Evolutionary conservation across 92 coral and sea anemone species (phyloP), one percentile per base, ranked within the genome.

Genomic region (Palythoa grandis): DNA sequence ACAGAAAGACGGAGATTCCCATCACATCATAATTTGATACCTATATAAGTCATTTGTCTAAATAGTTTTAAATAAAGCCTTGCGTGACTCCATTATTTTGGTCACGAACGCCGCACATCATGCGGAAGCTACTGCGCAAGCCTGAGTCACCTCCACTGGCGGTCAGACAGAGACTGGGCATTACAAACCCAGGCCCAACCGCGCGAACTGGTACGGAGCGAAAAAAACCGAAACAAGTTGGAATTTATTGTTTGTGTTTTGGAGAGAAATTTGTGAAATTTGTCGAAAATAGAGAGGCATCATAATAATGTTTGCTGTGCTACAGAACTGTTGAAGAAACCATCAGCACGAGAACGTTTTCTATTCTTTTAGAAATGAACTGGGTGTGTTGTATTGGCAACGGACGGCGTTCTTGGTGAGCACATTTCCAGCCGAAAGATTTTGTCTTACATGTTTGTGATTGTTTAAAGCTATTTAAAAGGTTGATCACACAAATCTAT

Each of bases 241-340:
- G 35, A 5, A 1, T 4, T 53, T 76, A 20, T 76, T 24, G 82
- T 77, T 75, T 52, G 23, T 22, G 29, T 53, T 76, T 54, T 12
- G 54, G 38, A 66, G 83, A 54, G 15, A 2, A 15, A 3, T 15
- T 25, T 0, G 25, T 10, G 16, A 29, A 29, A 15, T 7, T 15
- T 61, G 53, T 10, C 37, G 43, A 8, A 58, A 61, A 7, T 48
- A 29, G 14, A 65, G 13, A 11, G 43, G 11, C 13, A 16, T 65
- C 38, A 40, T 80, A 14, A 38, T 24, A 38, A 29, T 47, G 3
- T 11, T 22, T 22, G 14, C 50, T 13, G 65, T 19, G 74, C 13
- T 63, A 53, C 23, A 23, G 14, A 20, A 23, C 43, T 38, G 65
- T 43, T 78, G 72, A 60, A 39, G 83, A 52, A 78, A 78, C 23